Percentiles rank a stretch among this genome's conserved stretches.
These are phyloP conservation scores for Teinopalpus imperialis DNA, from an alignment of 2,888 invertebrate species.

Conservation along the genomic window DNA sequence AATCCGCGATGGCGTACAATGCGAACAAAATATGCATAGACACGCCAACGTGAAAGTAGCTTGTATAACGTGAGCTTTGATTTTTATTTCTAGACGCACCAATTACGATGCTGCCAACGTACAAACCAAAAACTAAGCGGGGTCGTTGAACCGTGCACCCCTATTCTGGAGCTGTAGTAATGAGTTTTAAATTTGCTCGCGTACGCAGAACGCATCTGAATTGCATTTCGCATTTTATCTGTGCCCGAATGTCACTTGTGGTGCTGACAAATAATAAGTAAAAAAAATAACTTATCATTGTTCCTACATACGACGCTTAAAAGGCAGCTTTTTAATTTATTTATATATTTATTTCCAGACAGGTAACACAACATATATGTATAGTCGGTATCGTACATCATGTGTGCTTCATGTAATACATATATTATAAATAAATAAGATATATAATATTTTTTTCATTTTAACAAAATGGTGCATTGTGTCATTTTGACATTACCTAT, in stretches of 20 bases:
- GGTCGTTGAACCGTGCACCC: constrained; percentile 52
- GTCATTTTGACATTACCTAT: no score
- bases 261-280: background rate
- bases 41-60: constrained; percentile 26
- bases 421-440: no score
- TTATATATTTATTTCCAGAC: no score
- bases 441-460: no score
- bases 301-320: no score
- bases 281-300: no score
- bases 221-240: constrained; percentile 22
- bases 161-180: constrained; percentile 50
- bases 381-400: no score
- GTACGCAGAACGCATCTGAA: constrained; percentile 23
- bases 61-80: constrained; percentile 32
- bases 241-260: background rate
- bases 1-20: no score
- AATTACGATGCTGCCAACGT: constrained; percentile 47
- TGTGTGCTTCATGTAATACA: no score
- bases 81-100: constrained; percentile 43
- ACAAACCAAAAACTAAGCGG: constrained; percentile 42
- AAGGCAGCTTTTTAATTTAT: no score
- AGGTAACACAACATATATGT: no score
- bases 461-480: no score
- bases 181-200: constrained; percentile 28
- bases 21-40: constrained; percentile 12